phyloP scores from a whole-genome alignment of 2,888 invertebrate genomes.

The Saturnia pavonia region DNA sequence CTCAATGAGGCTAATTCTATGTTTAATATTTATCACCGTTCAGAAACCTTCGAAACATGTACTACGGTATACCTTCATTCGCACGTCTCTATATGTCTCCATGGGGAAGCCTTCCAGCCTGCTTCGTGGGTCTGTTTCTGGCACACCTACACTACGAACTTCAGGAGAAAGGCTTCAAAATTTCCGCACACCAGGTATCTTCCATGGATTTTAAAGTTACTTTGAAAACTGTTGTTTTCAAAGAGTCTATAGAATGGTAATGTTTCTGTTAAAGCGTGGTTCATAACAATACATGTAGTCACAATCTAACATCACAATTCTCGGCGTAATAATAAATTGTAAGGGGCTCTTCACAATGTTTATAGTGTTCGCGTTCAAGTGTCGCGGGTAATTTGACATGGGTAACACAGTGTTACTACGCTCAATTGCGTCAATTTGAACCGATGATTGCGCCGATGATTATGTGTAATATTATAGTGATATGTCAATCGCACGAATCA shows the following conservation, averaged over 20 bases:
- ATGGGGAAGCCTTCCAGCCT: constrained; percentile 50
- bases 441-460: no score
- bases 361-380: no score
- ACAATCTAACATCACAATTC: neutral
- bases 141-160: constrained; percentile 42
- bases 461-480: no score
- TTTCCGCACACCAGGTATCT: neutral
- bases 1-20: neutral
- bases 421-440: no score
- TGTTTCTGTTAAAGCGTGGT: no score
- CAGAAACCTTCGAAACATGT: constrained; percentile 43
- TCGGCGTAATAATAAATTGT: neutral
- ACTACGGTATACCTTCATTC: constrained; percentile 44
- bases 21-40: neutral
- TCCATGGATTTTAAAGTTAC: neutral
- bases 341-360: neutral
- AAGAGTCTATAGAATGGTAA: no score
- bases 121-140: constrained; percentile 42
- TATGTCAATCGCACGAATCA: no score
- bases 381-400: no score
- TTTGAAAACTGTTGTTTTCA: neutral
- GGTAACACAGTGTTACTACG: no score
- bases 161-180: constrained; percentile 37
- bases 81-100: constrained; percentile 45
- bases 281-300: no score